A percentile compares a stretch with the other conserved stretches of the same genome.
phyloP scores from a whole-genome alignment of 2,113 vertebrate species.

The Irena cyanogastra region DNA sequence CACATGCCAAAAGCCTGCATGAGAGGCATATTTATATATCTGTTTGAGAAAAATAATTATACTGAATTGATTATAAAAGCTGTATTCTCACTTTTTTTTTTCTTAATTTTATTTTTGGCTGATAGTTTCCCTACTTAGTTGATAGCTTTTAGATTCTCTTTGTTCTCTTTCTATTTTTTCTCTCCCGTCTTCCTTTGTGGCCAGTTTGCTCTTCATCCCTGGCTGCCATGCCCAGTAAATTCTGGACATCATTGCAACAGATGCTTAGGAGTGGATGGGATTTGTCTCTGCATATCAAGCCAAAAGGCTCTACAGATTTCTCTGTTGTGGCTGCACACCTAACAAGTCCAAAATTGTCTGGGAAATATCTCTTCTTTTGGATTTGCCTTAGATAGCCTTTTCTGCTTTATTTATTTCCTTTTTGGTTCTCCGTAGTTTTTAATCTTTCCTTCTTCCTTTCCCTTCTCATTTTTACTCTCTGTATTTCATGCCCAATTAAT shows the following conservation, averaged over 20 bases:
- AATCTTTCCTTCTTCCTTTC: neutral
- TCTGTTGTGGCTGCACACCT: neutral
- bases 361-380: neutral
- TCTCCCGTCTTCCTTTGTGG: neutral
- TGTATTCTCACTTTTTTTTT: neutral
- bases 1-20: fast-evolving
- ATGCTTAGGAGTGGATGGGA: neutral
- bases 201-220: neutral
- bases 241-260: neutral
- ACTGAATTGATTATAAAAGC: neutral
- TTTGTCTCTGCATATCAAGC: neutral
- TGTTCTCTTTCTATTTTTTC: neutral
- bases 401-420: neutral
- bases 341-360: neutral
- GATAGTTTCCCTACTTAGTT: neutral
- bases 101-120: neutral
- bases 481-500: neutral
- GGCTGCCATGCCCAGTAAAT: neutral
- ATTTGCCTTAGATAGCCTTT: neutral
- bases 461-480: neutral
- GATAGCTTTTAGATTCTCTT: neutral
- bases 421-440: neutral
- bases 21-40: neutral
- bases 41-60: neutral
- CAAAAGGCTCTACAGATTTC: neutral